A percentile compares a stretch with the other conserved stretches of the same genome.
These are phyloP conservation scores for Ptychobarbus kaznakovi DNA, from an alignment of 2,797 vertebrate species.

Conservation along the genomic window DNA sequence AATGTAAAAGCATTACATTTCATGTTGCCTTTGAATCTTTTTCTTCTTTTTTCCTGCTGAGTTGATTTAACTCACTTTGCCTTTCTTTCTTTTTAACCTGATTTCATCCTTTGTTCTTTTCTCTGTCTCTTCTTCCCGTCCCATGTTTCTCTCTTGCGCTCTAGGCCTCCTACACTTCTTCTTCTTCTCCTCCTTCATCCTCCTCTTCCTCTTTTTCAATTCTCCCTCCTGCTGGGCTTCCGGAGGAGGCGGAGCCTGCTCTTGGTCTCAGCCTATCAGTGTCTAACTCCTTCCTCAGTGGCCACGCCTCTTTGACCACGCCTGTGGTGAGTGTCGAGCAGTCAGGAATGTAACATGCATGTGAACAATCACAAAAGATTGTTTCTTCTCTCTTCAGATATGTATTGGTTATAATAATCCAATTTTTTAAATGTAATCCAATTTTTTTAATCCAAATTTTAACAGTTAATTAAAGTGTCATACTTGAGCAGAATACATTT, in stretches of 20 bases:
- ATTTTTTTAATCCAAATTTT: too few species aligned
- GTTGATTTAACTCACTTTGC: neutral
- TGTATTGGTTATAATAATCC: too few species aligned
- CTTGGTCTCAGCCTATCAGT: conserved; percentile 96
- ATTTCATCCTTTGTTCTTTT: conserved; percentile 47
- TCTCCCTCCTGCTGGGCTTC: conserved; percentile 91
- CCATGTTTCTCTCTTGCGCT: conserved; percentile 60
- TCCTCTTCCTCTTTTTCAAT: conserved; percentile 95
- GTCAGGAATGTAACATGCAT: neutral
- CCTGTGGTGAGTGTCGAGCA: conserved; percentile 84
- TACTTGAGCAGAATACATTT: neutral
- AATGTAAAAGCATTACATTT: neutral
- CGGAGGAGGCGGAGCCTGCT: conserved; percentile 90
- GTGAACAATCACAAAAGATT: neutral
- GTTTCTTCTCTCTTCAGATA: neutral
- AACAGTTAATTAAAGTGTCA: neutral
- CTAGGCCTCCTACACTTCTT: conserved; percentile 74
- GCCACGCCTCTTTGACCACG: conserved; percentile 91
- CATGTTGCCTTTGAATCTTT: conserved; percentile 2
- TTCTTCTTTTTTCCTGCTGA: neutral
- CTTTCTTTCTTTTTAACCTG: conserved; percentile 42
- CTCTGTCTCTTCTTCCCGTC: conserved; percentile 55
- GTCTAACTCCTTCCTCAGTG: conserved; percentile 99
- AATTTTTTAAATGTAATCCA: too few species aligned
- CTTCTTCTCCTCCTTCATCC: conserved; percentile 86